Conservation (phyloP, 2,113 vertebrate species). For the Pongo pygmaeus region DNA sequence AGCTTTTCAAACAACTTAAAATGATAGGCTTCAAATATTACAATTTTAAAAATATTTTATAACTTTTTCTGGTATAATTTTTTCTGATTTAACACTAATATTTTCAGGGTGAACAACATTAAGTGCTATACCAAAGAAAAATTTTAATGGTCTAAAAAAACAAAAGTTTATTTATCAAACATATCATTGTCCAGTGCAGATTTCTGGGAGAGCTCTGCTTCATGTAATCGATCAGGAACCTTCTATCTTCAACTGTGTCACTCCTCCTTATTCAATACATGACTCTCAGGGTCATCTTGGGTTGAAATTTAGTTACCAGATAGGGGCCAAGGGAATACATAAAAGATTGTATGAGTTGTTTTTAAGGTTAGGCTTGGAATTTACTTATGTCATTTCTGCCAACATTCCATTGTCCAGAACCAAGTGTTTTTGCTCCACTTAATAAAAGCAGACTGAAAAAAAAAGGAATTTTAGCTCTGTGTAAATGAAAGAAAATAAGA, state of each 20-base stretch:
- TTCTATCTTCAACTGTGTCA: neutral
- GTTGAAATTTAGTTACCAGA: neutral
- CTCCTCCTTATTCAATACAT: neutral
- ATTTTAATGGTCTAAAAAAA: neutral
- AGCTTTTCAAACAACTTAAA: conserved; percentile 24
- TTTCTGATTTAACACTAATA: neutral
- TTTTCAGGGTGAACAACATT: conserved; percentile 12
- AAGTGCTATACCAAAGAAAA: neutral
- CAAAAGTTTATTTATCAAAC: neutral
- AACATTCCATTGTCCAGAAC: neutral
- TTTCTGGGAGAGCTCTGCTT: neutral
- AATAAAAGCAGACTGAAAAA: neutral
- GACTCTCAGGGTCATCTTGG: neutral
- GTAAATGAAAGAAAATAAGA: neutral
- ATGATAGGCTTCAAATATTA: neutral
- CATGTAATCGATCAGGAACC: neutral
- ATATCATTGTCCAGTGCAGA: neutral
- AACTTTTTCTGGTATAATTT: neutral
- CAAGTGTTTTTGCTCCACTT: neutral
- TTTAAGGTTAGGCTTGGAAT: neutral
- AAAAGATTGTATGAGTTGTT: neutral
- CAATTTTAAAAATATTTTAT: neutral
- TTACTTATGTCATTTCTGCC: neutral
- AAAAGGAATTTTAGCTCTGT: neutral
- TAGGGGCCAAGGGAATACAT: neutral